Base-by-base conservation (phyloP, 1,140 invertebrate species). In the Drosophila albomicans region DNA sequence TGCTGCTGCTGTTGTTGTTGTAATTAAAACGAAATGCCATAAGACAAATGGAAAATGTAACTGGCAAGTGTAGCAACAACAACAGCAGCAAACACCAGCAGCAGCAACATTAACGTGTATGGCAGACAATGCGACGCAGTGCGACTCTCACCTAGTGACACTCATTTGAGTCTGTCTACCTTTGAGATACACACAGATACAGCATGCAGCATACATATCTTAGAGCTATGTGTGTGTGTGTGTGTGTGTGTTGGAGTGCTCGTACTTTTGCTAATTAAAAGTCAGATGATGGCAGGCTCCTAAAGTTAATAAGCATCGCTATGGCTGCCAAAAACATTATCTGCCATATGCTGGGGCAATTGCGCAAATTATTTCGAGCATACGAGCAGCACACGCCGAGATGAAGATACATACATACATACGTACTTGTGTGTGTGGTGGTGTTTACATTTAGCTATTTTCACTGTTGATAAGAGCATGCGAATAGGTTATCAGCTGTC, bases 1-100 rank as follows among this genome's bases (percentile, higher is more conserved):
- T 35, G 45, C 61, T 49, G 62, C 58, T 43, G 48, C 41, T 72
- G 69, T 72, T 87, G 79, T 84, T 87, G 87, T 87, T 87, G 77
- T 89, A 88, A 88, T 88, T 88, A 88, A 88, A 87, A 81, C 84
- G 84, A 88, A 87, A 87, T 87, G 79, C 82, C 82, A 87, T 88
- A 87, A 89, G 80, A 89, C 84, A 88, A 88, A 88, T 80, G 84
- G 84, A 82, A 87, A 88, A 88, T 88, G 84, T 82, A 87, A 87
- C 82, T 87, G 70, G 79, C 82, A 87, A 87, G 79, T 85, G 81
- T 85, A 80, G 69, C 77, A 75, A 30, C 57, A 72, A 38, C 45
- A 72, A 28, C 66, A 59, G 30, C 54, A 43, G 13, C 45, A 30
- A 64, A 43, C 20, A 65, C n/a, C 8, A 52, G 1, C 45, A 51